Conservation (phyloP, 2,797 vertebrate species). For the Dromococcyx pavoninus region DNA sequence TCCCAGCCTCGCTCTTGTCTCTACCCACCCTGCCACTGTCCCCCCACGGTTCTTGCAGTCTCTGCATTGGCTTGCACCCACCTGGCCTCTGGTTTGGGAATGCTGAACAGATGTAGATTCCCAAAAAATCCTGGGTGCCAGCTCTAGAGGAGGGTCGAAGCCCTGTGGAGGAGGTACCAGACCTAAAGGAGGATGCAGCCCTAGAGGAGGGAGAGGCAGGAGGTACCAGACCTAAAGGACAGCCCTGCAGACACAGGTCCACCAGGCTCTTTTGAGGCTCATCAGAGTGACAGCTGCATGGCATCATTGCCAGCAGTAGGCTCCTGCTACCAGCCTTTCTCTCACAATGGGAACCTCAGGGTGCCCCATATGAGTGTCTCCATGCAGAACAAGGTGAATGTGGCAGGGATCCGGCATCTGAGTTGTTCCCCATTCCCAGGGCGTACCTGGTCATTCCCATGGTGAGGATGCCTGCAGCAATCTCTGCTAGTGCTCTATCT, state of each 20-base stretch:
- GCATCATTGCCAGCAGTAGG: neutral
- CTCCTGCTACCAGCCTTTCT: neutral
- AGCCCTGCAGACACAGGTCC: neutral
- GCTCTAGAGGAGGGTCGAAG: neutral
- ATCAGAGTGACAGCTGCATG: accelerated
- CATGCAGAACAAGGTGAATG: neutral
- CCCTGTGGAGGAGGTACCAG: neutral
- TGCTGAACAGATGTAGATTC: neutral
- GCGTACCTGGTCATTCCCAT: accelerated
- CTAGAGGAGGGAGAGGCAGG: neutral
- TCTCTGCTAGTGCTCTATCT: neutral
- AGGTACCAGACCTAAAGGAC: neutral
- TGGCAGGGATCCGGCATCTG: accelerated
- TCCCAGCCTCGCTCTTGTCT: neutral
- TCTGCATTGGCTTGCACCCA: accelerated
- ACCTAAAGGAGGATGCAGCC: no score
- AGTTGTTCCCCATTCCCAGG: neutral
- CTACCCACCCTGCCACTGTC: neutral
- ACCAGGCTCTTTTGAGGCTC: neutral
- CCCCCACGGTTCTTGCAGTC: neutral
- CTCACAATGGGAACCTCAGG: accelerated
- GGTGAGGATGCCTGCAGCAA: neutral
- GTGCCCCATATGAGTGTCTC: accelerated
- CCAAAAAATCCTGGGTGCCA: neutral
- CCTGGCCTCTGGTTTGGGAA: accelerated